phyloP scores from a whole-genome alignment of 2,888 invertebrate species.

The Caenorhabditis angaria region DNA sequence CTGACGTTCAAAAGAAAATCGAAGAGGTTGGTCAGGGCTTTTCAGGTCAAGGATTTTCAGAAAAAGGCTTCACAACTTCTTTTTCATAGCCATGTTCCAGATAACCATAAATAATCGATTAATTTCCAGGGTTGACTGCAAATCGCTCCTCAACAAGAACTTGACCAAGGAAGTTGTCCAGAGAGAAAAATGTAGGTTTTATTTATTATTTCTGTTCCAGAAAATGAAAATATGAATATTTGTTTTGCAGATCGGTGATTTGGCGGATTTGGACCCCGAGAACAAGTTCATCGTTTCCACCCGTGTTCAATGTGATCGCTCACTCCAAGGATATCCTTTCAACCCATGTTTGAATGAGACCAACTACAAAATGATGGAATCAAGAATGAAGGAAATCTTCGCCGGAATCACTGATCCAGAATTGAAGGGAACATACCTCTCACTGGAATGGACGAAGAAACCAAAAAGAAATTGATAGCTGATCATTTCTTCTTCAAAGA shows the following conservation, averaged over 20 bases:
- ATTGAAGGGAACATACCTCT: slow-evolving; percentile 89
- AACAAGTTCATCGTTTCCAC: slow-evolving; percentile 75
- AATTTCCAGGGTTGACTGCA: slow-evolving; percentile 86
- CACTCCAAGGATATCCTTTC: slow-evolving; percentile 87
- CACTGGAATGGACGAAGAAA: slow-evolving; percentile 88
- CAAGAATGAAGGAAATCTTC: slow-evolving; percentile 75
- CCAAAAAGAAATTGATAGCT: slow-evolving; percentile 92
- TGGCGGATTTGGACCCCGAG: slow-evolving; percentile 89
- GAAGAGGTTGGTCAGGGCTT: too few relatives aligned
- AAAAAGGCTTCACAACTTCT: slow-evolving; percentile 94
- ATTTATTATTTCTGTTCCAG: too few relatives aligned
- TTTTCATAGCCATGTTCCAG: slow-evolving; percentile 95
- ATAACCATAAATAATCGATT: slow-evolving; percentile 89
- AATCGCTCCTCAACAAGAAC: slow-evolving; percentile 76
- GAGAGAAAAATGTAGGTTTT: slow-evolving; percentile 79
- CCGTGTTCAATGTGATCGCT: slow-evolving; percentile 90
- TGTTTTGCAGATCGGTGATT: slow-evolving; percentile 76
- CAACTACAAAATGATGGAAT: slow-evolving; percentile 80
- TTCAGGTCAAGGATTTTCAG: slow-evolving; percentile 88
- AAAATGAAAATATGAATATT: slow-evolving; percentile 63
- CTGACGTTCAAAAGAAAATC: too few relatives aligned
- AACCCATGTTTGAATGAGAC: slow-evolving; percentile 90
- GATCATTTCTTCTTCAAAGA: slow-evolving; percentile 84
- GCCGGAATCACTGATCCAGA: slow-evolving; percentile 75
- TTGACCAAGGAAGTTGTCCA: slow-evolving; percentile 91